Evolutionary conservation across 1,140 invertebrate genomes (phyloP), one percentile per base, ranked within the genome.

Genomic region (Tetramorium simillimum): DNA sequence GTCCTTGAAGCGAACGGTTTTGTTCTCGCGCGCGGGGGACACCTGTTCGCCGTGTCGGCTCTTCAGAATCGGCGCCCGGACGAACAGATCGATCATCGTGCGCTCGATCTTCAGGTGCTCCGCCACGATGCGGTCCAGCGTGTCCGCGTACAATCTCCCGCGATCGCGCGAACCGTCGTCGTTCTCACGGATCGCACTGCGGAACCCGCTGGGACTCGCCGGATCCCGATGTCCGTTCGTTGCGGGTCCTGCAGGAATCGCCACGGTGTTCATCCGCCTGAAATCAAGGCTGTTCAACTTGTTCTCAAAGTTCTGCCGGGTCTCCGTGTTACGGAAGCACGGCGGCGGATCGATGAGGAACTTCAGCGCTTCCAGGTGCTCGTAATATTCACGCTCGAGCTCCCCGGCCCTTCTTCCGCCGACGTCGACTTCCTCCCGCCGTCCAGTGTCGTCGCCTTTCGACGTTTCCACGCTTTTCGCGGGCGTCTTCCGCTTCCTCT

Each of bases 261-360:
- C 94, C 0, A 95, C 93, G 6, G 94, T 95, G 53, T 95, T 95
- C 89, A 95, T 95, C 40, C 91, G 58, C 18, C 87, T 92, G 58
- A 95, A 93, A 56, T 95, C 95, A 60, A 95, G 75, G 6, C 92
- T 94, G 43, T 93, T 94, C 9, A 95, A 88, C 72, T 91, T 92
- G 51, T 92, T 93, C 14, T 92, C 81, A 0, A 92, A 93, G 81
- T 91, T 88, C 21, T 89, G 72, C 16, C 78, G 78, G n/a, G 63
- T 82, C 33, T 92, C 87, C 33, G 69, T 85, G 56, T 89, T 89
- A 18, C 87, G 75, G 62, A 94, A 94, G 65, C 86, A 88, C 16
- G 86, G 77, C 18, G 93, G 92, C 9, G 93, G 91, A 40, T 94
- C 94, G 62, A 94, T 89, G 63, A 95, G 88, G 63, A 93, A 91